phyloP scores from a whole-genome alignment of 2,888 invertebrate genomes.

The Harpalus rufipes region DNA sequence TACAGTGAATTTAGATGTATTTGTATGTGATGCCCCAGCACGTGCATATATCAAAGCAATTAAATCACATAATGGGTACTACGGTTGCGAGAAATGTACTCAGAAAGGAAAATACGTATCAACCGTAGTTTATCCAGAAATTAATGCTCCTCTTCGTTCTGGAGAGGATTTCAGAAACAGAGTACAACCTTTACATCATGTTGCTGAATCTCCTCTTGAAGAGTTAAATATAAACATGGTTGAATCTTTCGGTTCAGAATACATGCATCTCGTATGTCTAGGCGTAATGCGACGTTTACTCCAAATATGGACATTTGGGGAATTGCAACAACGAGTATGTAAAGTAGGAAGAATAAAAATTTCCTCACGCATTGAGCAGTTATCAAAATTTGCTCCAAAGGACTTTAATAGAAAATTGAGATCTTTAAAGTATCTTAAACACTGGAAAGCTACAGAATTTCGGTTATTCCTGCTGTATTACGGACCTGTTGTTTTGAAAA shows the following conservation, averaged over 20 bases:
- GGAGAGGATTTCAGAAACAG: slow-evolving; percentile 66
- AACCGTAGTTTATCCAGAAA: slow-evolving; percentile 68
- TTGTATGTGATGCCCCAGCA: slow-evolving; percentile 70
- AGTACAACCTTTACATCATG: slow-evolving; percentile 29
- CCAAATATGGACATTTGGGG: slow-evolving; percentile 36
- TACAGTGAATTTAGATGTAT: slow-evolving; percentile 59
- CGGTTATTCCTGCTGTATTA: slow-evolving; percentile 65
- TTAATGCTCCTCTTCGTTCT: slow-evolving; percentile 68
- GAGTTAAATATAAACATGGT: slow-evolving; percentile 34
- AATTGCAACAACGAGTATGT: neutral
- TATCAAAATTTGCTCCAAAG: slow-evolving; percentile 61
- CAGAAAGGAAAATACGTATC: slow-evolving; percentile 67
- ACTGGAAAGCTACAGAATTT: slow-evolving; percentile 69
- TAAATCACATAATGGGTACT: slow-evolving; percentile 69
- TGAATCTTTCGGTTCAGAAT: slow-evolving; percentile 58
- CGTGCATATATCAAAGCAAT: slow-evolving; percentile 68
- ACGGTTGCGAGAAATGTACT: too few species aligned
- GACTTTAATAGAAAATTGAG: slow-evolving; percentile 68
- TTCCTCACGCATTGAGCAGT: slow-evolving; percentile 14
- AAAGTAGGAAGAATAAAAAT: neutral
- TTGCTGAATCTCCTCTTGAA: slow-evolving; percentile 5
- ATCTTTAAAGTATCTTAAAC: slow-evolving; percentile 61
- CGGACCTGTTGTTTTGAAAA: slow-evolving; percentile 62
- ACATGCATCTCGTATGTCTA: slow-evolving; percentile 63
- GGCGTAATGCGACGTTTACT: slow-evolving; percentile 60